phyloP scores from a whole-genome alignment of 2,888 invertebrate genomes.

The Lasioglossum marginatum region DNA sequence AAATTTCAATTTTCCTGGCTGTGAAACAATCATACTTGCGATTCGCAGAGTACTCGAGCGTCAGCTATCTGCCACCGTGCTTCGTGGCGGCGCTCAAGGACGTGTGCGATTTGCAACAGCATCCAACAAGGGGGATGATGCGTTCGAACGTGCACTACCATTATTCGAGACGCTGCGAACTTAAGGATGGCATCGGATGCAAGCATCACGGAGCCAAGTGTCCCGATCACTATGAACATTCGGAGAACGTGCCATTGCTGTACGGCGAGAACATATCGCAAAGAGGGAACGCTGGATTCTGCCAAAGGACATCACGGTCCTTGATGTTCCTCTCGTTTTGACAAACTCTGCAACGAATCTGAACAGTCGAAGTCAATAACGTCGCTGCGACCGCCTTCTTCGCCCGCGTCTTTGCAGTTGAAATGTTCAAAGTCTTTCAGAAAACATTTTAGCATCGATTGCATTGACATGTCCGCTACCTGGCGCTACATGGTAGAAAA shows the following conservation, averaged over 20 bases:
- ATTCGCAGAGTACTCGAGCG: slow-evolving; percentile 48
- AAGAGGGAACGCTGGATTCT: slow-evolving; percentile 25
- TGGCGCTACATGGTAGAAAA: neutral
- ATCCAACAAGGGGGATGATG: slow-evolving; percentile 25
- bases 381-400: neutral
- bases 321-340: slow-evolving; percentile 54
- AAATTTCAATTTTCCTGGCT: neutral
- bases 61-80: slow-evolving; percentile 27
- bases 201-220: slow-evolving; percentile 41
- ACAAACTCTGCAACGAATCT: neutral
- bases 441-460: neutral
- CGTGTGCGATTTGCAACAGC: slow-evolving; percentile 13
- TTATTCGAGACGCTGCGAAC: slow-evolving; percentile 21
- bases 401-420: neutral
- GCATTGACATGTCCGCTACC: neutral
- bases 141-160: slow-evolving; percentile 18
- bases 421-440: neutral
- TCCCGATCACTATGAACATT: slow-evolving; percentile 35
- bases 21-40: slow-evolving; percentile 15
- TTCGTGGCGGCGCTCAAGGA: slow-evolving; percentile 32
- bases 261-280: slow-evolving; percentile 28
- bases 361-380: neutral
- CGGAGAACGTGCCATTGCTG: slow-evolving; percentile 75
- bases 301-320: slow-evolving; percentile 31
- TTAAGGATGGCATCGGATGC: slow-evolving; percentile 15